phyloP scores from a whole-genome alignment of 2,888 invertebrate species.

The Notodonta dromedarius region DNA sequence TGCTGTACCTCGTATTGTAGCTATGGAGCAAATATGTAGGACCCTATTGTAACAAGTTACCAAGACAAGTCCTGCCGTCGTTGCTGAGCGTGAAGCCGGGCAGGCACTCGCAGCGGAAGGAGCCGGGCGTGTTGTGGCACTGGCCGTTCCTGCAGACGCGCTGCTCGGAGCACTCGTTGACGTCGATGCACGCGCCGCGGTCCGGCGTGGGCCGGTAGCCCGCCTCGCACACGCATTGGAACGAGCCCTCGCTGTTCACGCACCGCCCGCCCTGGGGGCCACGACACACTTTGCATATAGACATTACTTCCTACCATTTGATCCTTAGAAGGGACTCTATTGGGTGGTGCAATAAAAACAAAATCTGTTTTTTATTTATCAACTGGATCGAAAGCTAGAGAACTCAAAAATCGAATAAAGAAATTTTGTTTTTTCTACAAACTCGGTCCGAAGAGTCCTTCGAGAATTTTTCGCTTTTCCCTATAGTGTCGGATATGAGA shows the following conservation, averaged over 20 bases:
- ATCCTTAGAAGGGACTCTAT: too few species aligned
- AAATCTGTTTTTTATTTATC: too few species aligned
- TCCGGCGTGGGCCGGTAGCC: conserved; percentile 87
- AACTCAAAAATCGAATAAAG: too few species aligned
- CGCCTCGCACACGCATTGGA: conserved; percentile 91
- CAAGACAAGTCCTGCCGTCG: conserved; percentile 91
- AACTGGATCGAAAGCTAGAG: too few species aligned
- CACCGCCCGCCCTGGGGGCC: conserved; percentile 88
- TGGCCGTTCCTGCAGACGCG: conserved; percentile 91
- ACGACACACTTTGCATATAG: conserved; percentile 8
- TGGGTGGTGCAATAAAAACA: too few species aligned
- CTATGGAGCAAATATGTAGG: too few species aligned
- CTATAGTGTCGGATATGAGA: too few species aligned
- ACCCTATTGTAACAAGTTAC: conserved; percentile 75
- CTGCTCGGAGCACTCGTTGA: conserved; percentile 87
- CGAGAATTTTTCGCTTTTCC: too few species aligned
- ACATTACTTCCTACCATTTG: too few species aligned
- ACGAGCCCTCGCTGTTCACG: conserved; percentile 92
- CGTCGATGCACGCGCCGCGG: conserved; percentile 73
- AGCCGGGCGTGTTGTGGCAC: conserved; percentile 92
- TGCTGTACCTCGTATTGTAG: too few species aligned
- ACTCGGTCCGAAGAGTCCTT: too few species aligned
- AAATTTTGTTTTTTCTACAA: too few species aligned
- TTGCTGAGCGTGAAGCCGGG: conserved; percentile 91
- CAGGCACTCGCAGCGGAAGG: conserved; percentile 91